Percentiles rank a stretch among this genome's conserved stretches.
These are phyloP conservation scores for Drymodes brunneopygia DNA, from an alignment of 2,113 vertebrate species.

Conservation along the genomic window DNA sequence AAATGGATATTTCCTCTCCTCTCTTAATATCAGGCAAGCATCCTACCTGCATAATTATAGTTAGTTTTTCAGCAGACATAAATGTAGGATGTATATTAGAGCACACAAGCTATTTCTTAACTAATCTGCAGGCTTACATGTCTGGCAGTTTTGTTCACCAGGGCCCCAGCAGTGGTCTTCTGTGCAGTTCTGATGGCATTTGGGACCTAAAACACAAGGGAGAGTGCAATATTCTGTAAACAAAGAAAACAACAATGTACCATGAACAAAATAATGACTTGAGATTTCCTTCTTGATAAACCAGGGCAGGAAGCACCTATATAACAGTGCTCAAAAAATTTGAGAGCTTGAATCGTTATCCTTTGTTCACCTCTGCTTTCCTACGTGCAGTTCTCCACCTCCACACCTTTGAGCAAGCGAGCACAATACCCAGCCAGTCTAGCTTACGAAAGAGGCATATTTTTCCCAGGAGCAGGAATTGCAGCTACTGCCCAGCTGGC, in stretches of 20 bases:
- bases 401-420: not conserved
- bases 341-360: not conserved
- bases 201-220: slow-evolving; percentile 71
- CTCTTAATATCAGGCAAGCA: not conserved
- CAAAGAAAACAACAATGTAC: not conserved
- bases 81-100: not conserved
- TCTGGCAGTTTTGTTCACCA: slow-evolving; percentile 88
- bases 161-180: slow-evolving; percentile 89
- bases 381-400: not conserved
- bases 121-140: slow-evolving; percentile 73
- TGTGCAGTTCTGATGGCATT: slow-evolving; percentile 81
- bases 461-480: slow-evolving; percentile 29
- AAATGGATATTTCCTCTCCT: not conserved
- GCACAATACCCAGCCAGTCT: not conserved
- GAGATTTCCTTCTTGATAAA: not conserved
- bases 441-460: not conserved
- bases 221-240: not conserved
- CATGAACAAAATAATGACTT: not conserved
- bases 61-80: not conserved
- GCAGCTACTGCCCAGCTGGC: not conserved
- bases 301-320: not conserved
- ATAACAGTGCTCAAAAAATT: not conserved
- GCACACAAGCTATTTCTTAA: not conserved
- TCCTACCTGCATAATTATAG: not conserved
- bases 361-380: not conserved